Evolutionary conservation across 2,113 vertebrate species (phyloP).

Genomic region (Limanda limanda): DNA sequence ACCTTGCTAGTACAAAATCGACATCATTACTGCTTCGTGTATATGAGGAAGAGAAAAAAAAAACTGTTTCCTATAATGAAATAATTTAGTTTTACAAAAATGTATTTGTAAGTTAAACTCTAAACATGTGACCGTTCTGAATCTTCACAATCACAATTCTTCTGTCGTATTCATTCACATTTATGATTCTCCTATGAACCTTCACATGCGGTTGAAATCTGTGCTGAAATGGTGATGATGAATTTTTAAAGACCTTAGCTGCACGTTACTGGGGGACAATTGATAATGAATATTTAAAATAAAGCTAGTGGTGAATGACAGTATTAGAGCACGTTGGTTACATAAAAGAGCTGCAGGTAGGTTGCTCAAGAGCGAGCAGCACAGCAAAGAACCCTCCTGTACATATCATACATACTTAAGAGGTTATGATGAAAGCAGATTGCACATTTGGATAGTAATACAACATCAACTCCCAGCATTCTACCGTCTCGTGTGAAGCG

Average conservation of each 20-base stretch:
- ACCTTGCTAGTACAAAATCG: constrained; percentile 52
- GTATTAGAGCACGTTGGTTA: constrained; percentile 57
- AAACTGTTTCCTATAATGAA: background rate
- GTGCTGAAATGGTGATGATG: constrained; percentile 29
- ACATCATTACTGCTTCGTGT: constrained; percentile 36
- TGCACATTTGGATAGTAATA: constrained; percentile 42
- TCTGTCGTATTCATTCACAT: too few relatives aligned
- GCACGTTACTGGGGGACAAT: constrained; percentile 38
- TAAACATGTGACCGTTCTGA: too few relatives aligned
- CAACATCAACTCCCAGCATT: constrained; percentile 38
- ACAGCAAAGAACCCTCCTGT: constrained; percentile 42
- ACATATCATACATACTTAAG: constrained; percentile 26
- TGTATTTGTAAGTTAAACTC: background rate
- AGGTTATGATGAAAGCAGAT: constrained; percentile 10
- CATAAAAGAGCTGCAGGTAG: constrained; percentile 48
- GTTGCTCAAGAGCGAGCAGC: constrained; percentile 47
- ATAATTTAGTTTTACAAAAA: constrained; percentile 7
- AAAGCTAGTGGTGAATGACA: constrained; percentile 50
- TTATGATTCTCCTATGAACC: background rate
- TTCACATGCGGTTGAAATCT: constrained; percentile 15
- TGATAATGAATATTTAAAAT: constrained; percentile 69
- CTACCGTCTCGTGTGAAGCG: background rate
- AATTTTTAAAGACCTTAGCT: constrained; percentile 35
- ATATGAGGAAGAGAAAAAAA: constrained; percentile 4
- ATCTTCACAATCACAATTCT: too few relatives aligned